phyloP scores from a whole-genome alignment of 2,797 vertebrate species.

The Mus spretus region DNA sequence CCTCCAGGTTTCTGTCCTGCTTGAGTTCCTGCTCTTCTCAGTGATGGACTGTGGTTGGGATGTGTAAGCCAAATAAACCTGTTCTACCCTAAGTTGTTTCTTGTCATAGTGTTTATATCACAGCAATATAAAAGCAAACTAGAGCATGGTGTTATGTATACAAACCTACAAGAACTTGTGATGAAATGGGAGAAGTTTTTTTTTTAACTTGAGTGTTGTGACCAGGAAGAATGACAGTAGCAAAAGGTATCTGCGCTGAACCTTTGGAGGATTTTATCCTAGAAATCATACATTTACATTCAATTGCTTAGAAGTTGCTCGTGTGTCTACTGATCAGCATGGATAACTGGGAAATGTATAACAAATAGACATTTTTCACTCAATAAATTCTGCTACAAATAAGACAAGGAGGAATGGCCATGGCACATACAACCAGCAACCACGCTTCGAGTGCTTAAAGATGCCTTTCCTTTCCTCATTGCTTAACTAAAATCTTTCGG shows the following conservation, averaged over 20 bases:
- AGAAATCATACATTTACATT: neutral
- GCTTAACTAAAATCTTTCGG: neutral
- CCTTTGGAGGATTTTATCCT: neutral
- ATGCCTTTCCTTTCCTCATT: slow-evolving; percentile 1
- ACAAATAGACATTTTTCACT: neutral
- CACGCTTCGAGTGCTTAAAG: neutral
- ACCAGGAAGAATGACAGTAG: neutral
- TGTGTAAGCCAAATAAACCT: too few relatives aligned
- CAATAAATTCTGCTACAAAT: neutral
- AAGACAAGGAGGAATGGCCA: neutral
- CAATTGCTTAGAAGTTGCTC: neutral
- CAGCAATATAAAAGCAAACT: neutral
- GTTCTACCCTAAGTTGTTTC: neutral
- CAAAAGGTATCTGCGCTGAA: neutral
- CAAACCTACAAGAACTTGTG: neutral
- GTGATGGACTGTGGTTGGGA: neutral
- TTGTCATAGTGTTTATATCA: neutral
- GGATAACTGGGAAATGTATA: neutral
- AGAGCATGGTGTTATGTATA: neutral
- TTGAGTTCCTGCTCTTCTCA: neutral
- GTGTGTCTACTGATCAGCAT: neutral
- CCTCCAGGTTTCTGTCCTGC: neutral
- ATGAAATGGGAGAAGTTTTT: neutral
- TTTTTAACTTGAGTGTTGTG: neutral
- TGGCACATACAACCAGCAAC: neutral